A percentile compares a stretch with the other conserved stretches of the same genome.
Conservation (phyloP, 1,140 invertebrate genomes). For the Stenopsyche tienmushanensis region DNA sequence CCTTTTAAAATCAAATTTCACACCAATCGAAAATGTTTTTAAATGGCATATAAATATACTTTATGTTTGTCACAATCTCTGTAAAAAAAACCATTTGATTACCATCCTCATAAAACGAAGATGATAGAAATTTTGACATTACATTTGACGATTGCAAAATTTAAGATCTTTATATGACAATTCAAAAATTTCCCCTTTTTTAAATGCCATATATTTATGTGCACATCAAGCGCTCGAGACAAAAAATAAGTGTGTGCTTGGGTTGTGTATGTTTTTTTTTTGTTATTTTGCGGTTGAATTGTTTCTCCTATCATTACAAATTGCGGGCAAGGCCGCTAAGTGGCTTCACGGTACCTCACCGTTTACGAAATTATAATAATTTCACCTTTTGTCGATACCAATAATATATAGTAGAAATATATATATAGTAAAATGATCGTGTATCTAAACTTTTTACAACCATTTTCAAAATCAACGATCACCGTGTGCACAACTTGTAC, state of each 20-base stretch:
- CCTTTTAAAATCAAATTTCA: too few species aligned
- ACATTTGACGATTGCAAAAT: not conserved
- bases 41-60: too few species aligned
- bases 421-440: constrained; percentile 14
- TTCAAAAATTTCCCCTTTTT: not conserved
- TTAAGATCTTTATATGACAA: not conserved
- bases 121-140: not conserved
- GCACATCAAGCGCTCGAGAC: too few species aligned
- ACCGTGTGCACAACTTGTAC: constrained; percentile 7
- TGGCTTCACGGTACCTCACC: constrained; percentile 34
- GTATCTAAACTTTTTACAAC: constrained; percentile 28
- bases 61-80: too few species aligned
- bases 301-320: constrained; percentile 29
- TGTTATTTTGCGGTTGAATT: constrained; percentile 25
- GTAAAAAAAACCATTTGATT: too few species aligned
- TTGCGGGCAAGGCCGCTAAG: constrained; percentile 34
- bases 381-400: constrained; percentile 36
- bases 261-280: constrained; percentile 6
- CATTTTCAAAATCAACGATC: constrained; percentile 27
- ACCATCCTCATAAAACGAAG: too few species aligned
- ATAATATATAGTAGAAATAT: constrained; percentile 29
- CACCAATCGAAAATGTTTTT: too few species aligned
- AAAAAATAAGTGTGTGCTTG: too few species aligned
- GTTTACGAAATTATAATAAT: constrained; percentile 40
- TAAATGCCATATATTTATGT: not conserved